Base-by-base conservation (phyloP, 1,140 invertebrate species). In the Holcopasites calliopsidis region DNA sequence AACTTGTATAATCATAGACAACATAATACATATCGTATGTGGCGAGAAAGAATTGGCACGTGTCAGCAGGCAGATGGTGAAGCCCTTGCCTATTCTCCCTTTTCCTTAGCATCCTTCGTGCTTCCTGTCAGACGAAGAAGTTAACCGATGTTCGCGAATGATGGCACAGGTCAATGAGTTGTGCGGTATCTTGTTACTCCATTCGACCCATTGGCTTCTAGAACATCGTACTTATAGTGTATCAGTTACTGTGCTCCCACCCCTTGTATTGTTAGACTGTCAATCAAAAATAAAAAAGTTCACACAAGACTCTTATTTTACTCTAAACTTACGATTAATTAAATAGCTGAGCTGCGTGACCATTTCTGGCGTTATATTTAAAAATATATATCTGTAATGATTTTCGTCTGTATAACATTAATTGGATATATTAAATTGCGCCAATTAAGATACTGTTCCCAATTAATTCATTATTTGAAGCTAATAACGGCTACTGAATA, bases 11-110 rank as follows among this genome's bases (percentile, higher is more conserved):
- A 23, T 2, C 26, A 10, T 6, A 16, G 8, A 13, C 8, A 0
- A 11, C n/a, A n/a, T n/a, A n/a, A n/a, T n/a, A n/a, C n/a, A 16
- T 23, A 33, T n/a, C 18, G 35, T 16, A 0, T 3, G 0, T 7
- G 8, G 16, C 26, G 6, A 18, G 1, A 1, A 28, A 49, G 23
- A 40, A 0, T 69, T 78, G 81, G 73, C 84, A 85, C 80, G 83
- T 79, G 83, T 77, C 82, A 66, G 50, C 10, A n/a, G 47, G 76
- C 83, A 86, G 69, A 76, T 87, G 83, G 85, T 54, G 85, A 87
- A 87, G 80, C 82, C 85, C 77, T 54, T 57, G 23, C 4, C 26
- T 55, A 8, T 57, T 55, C 58, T 38, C 23, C 44, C 4, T n/a
- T 28, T 70, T 72, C 13, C 42, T 78, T 52, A 42, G 38, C 75